Conservation (phyloP, 2,888 invertebrate species). For the Acrobeloides nanus region DNA sequence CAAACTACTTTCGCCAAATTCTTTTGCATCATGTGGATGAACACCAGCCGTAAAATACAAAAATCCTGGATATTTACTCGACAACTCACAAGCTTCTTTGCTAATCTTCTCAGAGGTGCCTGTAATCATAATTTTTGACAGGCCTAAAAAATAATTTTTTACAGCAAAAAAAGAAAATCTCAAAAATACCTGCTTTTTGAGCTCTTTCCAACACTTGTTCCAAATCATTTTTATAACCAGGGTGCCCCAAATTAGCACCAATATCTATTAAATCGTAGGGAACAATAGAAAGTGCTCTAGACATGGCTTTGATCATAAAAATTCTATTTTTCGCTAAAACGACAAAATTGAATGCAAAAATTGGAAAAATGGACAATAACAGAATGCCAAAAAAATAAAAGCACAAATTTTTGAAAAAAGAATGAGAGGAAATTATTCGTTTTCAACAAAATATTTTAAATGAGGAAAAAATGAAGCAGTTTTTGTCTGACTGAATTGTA, state of each 20-base stretch:
- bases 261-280: conserved; percentile 46
- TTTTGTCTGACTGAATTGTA: too few relatives aligned
- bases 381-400: neutral
- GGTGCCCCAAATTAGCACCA: conserved; percentile 48
- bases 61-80: conserved; percentile 33
- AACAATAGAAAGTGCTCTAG: conserved; percentile 1
- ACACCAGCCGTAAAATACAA: conserved; percentile 51
- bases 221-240: conserved; percentile 35
- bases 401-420: too few relatives aligned
- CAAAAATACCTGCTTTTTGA: conserved; percentile 34
- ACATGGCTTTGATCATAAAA: neutral
- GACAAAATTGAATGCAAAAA: neutral
- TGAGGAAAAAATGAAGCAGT: too few relatives aligned
- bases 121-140: conserved; percentile 47
- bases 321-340: too few relatives aligned
- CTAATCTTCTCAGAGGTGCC: conserved; percentile 41
- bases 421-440: neutral
- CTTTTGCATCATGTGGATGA: conserved; percentile 50
- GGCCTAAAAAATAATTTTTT: conserved; percentile 19
- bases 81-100: conserved; percentile 29
- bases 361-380: neutral
- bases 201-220: conserved; percentile 37
- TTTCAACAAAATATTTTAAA: neutral
- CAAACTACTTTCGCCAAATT: too few relatives aligned
- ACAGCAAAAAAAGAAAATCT: conserved; percentile 3